phyloP scores from a whole-genome alignment of 1,140 invertebrate species.

The Ylistrum balloti region DNA sequence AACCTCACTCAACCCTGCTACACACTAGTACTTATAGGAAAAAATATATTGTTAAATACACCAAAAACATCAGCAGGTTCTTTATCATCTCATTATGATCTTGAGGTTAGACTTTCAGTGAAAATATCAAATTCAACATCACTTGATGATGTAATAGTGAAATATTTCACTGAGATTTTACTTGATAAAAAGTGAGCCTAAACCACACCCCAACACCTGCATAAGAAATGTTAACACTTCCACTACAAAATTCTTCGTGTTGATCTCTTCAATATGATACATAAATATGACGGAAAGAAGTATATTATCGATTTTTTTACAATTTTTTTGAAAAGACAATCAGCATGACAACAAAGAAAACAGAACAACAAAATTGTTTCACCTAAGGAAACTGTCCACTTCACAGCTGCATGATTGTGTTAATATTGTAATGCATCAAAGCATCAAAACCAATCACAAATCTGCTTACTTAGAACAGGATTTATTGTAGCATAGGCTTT shows the following conservation, averaged over 20 bases:
- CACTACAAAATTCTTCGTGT: background rate
- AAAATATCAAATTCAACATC: background rate
- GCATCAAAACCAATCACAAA: background rate
- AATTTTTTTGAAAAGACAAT: background rate
- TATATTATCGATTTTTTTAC: background rate
- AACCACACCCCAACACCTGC: background rate
- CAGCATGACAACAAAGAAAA: background rate
- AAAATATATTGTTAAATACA: background rate
- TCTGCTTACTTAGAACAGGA: background rate
- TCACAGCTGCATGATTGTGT: background rate
- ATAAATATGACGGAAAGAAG: background rate
- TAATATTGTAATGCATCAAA: background rate
- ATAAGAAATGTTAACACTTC: background rate
- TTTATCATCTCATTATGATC: background rate
- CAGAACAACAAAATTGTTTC: background rate
- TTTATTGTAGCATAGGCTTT: background rate
- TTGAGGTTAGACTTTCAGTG: background rate
- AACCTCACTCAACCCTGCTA: background rate
- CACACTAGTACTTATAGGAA: background rate
- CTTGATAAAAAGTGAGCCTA: background rate
- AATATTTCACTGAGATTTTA: background rate
- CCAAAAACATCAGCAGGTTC: background rate
- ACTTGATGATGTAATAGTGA: background rate
- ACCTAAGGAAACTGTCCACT: background rate
- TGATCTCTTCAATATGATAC: background rate